Percentiles rank a stretch among this genome's conserved stretches.
Conservation (phyloP, 2,797 vertebrate genomes). For the Gymnoscopelus braueri region DNA sequence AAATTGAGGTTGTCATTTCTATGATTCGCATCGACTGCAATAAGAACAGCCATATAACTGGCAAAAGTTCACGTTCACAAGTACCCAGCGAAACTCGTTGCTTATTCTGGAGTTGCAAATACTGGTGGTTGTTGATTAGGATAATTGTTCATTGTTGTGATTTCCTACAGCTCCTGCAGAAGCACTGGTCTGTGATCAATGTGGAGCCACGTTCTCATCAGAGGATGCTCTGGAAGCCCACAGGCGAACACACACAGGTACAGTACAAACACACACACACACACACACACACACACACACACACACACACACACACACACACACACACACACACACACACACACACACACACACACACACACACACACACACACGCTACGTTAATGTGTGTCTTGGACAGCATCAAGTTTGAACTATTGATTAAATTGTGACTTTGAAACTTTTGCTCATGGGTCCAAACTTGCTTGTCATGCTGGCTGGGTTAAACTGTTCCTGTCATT, state of each 20-base stretch:
- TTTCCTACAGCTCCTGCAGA: constrained; percentile 89
- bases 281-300: constrained; percentile 9
- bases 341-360: neutral
- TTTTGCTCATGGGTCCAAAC: constrained; percentile 59
- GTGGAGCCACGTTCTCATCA: constrained; percentile 95
- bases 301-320: constrained; percentile 13
- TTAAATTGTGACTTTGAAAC: constrained; percentile 58
- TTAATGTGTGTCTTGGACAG: constrained; percentile 41
- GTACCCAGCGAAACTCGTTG: constrained; percentile 2
- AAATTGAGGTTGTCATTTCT: neutral
- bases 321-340: constrained; percentile 16
- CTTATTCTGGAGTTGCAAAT: constrained; percentile 37
- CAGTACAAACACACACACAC: constrained; percentile 27
- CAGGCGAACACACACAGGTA: constrained; percentile 96
- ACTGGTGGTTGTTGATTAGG: constrained; percentile 38
- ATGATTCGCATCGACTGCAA: neutral
- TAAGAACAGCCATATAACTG: too few relatives aligned
- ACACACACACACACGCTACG: neutral
- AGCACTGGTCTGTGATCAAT: constrained; percentile 96
- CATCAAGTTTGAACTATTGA: constrained; percentile 38
- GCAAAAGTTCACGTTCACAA: too few relatives aligned
- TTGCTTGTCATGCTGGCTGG: constrained; percentile 74
- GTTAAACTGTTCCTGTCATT: constrained; percentile 78
- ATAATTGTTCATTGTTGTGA: constrained; percentile 49
- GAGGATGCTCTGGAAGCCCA: constrained; percentile 95